These are phyloP conservation scores for Meandrina meandrites DNA, from an alignment of 92 coral and sea anemone genomes.

Conservation along the genomic window DNA sequence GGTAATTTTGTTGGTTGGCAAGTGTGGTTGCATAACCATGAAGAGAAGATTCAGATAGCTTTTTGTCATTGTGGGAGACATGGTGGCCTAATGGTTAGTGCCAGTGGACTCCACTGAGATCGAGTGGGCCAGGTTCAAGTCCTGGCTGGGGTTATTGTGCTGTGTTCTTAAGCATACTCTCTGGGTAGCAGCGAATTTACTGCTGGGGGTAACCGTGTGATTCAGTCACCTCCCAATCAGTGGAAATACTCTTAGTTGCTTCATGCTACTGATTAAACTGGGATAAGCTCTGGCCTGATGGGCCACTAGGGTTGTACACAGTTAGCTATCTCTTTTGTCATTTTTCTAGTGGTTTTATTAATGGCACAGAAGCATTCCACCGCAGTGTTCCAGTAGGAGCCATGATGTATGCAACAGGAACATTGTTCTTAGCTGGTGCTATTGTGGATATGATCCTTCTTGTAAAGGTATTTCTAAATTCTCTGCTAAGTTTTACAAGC, in stretches of 20 bases:
- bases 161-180: neutral
- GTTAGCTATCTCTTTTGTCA: neutral
- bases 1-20: too few species aligned
- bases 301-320: too few species aligned
- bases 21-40: too few species aligned
- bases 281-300: neutral
- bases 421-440: constrained; percentile 69
- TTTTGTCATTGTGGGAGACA: neutral
- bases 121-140: neutral
- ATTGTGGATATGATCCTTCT: constrained; percentile 67
- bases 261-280: neutral
- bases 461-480: constrained; percentile 55
- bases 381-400: constrained; percentile 57
- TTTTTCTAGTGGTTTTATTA: constrained; percentile 87
- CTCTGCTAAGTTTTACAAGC: neutral
- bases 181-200: neutral
- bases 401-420: constrained; percentile 82
- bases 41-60: too few species aligned
- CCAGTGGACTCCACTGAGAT: neutral
- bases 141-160: neutral
- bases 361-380: constrained; percentile 73
- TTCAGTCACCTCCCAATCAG: too few species aligned
- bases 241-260: neutral
- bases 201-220: too few species aligned
- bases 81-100: neutral